Evolutionary conservation across 2,888 invertebrate genomes (phyloP).

Genomic region (Amorpha juglandis): DNA sequence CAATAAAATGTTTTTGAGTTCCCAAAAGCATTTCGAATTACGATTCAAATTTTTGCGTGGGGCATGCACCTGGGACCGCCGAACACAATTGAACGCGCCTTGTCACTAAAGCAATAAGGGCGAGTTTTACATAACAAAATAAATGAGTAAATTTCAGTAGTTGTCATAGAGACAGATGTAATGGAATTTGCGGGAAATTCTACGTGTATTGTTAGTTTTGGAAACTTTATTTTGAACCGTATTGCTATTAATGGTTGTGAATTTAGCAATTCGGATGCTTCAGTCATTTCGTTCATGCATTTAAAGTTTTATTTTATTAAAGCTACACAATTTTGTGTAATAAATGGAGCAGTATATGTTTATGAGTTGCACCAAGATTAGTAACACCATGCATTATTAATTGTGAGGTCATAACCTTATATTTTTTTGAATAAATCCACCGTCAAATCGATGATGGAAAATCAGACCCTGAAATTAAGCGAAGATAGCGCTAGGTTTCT

Average conservation of each 20-base stretch:
- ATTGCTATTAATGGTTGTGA: conserved; percentile 10
- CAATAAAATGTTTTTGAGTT: conserved; percentile 53
- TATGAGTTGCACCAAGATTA: too few species aligned
- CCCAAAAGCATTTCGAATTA: conserved; percentile 55
- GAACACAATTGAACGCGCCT: conserved; percentile 34
- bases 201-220: conserved; percentile 30
- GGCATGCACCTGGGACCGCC: conserved; percentile 63
- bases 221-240: conserved; percentile 11
- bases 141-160: conserved; percentile 45
- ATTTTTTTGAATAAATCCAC: too few species aligned
- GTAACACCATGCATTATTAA: too few species aligned
- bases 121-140: conserved; percentile 36
- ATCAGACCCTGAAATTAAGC: too few species aligned
- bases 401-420: too few species aligned
- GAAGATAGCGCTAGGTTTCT: too few species aligned
- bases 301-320: not conserved
- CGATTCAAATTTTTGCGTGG: conserved; percentile 64
- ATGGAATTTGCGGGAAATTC: conserved; percentile 59
- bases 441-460: too few species aligned
- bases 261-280: not conserved
- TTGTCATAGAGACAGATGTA: conserved; percentile 60
- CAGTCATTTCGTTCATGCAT: not conserved
- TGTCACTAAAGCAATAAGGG: conserved; percentile 35
- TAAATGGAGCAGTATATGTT: too few species aligned
- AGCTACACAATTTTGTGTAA: too few species aligned